A percentile compares a stretch with the other conserved stretches of the same genome.
phyloP scores from a whole-genome alignment of 2,888 invertebrate species.

The Seira musarum region DNA sequence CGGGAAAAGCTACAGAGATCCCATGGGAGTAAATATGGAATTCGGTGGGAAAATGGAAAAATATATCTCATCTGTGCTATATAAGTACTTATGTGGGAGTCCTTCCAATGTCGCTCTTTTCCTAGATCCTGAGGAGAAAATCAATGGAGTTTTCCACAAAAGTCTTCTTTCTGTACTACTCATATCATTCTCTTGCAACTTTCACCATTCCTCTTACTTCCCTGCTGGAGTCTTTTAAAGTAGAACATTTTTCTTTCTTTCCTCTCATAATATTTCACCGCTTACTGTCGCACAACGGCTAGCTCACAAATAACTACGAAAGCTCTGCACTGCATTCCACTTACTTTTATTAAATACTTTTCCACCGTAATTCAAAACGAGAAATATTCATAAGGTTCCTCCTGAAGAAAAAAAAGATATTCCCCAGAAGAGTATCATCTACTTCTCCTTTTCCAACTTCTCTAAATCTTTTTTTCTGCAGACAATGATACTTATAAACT shows the following conservation, averaged over 20 bases:
- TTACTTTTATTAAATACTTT: not conserved
- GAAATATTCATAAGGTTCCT: not conserved
- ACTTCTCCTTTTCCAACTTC: too few relatives aligned
- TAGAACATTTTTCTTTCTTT: constrained; percentile 57
- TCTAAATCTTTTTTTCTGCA: not conserved
- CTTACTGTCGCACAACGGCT: constrained; percentile 43
- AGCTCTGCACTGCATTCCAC: constrained; percentile 12
- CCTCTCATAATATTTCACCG: constrained; percentile 59
- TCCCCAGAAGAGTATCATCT: not conserved
- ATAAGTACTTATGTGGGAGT: not conserved
- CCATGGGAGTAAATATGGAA: not conserved
- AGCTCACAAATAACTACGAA: constrained; percentile 52
- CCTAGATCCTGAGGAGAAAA: constrained; percentile 40
- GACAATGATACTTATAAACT: not conserved
- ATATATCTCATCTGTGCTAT: not conserved
- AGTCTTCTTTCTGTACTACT: not conserved
- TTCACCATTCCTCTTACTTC: constrained; percentile 30
- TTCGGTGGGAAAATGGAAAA: too few relatives aligned
- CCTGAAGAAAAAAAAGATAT: not conserved
- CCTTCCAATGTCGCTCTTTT: not conserved
- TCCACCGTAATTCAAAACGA: constrained; percentile 5
- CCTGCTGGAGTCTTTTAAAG: constrained; percentile 54
- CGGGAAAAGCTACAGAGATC: not conserved
- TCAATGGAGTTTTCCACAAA: constrained; percentile 54
- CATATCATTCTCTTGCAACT: constrained; percentile 36